Percentiles rank a stretch among this genome's conserved stretches.
Conservation (phyloP, 2,888 invertebrate species). For the Tenodera sinensis region DNA sequence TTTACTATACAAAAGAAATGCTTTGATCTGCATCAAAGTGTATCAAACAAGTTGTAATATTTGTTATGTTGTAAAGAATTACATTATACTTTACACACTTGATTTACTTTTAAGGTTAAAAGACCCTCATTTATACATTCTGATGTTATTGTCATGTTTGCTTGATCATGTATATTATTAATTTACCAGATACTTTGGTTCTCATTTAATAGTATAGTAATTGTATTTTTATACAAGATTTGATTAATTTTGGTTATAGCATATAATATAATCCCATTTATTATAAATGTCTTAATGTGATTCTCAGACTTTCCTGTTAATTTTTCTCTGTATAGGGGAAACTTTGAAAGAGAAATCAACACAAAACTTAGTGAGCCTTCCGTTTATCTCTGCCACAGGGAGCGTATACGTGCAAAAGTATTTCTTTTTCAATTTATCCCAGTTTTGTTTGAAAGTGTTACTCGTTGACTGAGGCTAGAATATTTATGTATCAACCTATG, state of each 20-base stretch:
- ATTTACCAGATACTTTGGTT: not conserved
- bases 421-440: not conserved
- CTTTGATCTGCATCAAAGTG: not conserved
- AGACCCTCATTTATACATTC: not conserved
- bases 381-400: not conserved
- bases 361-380: not conserved
- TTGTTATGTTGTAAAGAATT: not conserved
- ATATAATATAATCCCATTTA: slow-evolving; percentile 18
- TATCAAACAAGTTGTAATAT: not conserved
- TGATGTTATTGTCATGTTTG: not conserved
- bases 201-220: not conserved
- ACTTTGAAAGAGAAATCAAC: slow-evolving; percentile 1
- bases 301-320: slow-evolving; percentile 7
- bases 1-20: not conserved
- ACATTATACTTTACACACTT: not conserved
- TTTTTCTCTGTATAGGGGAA: slow-evolving; percentile 5
- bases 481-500: not conserved
- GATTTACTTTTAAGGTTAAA: not conserved
- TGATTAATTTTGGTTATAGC: slow-evolving; percentile 16
- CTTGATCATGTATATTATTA: not conserved
- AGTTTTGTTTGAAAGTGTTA: not conserved
- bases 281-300: not conserved
- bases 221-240: slow-evolving; percentile 14
- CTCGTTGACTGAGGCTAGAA: not conserved
- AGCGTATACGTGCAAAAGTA: not conserved